Percentiles rank a stretch among this genome's conserved stretches.
Conservation (phyloP, 2,888 invertebrate genomes). For the Meiosimyza decipiens region DNA sequence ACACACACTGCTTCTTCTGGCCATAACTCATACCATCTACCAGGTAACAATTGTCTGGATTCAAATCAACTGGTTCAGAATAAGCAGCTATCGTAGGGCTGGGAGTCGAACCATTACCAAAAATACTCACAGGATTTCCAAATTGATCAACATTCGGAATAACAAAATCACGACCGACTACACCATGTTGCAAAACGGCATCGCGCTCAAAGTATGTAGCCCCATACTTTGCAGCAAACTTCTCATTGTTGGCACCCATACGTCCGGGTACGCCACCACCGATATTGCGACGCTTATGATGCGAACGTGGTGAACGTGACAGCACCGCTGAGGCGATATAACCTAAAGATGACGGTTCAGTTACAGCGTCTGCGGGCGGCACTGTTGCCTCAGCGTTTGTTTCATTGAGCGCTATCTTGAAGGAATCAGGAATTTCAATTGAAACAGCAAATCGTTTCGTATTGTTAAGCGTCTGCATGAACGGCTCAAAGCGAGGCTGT, state of each 20-base stretch:
- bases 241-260: slow-evolving; percentile 42
- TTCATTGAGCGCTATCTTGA: slow-evolving; percentile 54
- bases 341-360: slow-evolving; percentile 38
- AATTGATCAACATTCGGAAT: slow-evolving; percentile 53
- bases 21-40: slow-evolving; percentile 63
- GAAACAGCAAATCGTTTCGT: slow-evolving; percentile 63
- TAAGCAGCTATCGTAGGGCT: slow-evolving; percentile 55
- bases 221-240: slow-evolving; percentile 50
- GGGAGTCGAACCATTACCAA: slow-evolving; percentile 51
- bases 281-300: slow-evolving; percentile 57
- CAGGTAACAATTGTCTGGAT: slow-evolving; percentile 64
- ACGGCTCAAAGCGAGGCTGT: slow-evolving; percentile 58
- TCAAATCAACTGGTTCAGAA: slow-evolving; percentile 62
- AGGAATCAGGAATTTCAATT: slow-evolving; percentile 63
- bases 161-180: slow-evolving; percentile 55
- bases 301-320: slow-evolving; percentile 58
- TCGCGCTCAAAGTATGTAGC: slow-evolving; percentile 55
- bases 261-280: slow-evolving; percentile 50
- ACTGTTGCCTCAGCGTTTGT: slow-evolving; percentile 22
- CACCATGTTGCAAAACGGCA: slow-evolving; percentile 53
- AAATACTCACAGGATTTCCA: slow-evolving; percentile 44
- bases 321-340: slow-evolving; percentile 50
- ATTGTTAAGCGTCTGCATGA: slow-evolving; percentile 62
- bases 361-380: slow-evolving; percentile 36
- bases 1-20: slow-evolving; percentile 64